A percentile compares a stretch with the other conserved stretches of the same genome.
Evolutionary conservation across 2,888 invertebrate species (phyloP).

Genomic region (Osmoderma eremita): DNA sequence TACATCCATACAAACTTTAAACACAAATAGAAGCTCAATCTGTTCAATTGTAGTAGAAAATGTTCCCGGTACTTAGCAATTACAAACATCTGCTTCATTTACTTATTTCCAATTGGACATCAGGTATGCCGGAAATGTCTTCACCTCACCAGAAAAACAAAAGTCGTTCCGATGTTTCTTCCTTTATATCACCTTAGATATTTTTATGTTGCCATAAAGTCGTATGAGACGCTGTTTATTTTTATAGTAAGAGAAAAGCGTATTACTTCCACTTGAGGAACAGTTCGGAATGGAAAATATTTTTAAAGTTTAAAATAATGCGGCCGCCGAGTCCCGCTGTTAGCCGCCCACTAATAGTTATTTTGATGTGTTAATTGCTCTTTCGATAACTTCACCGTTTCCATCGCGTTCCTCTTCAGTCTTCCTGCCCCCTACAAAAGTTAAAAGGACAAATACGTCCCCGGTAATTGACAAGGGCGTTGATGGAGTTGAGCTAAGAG

Average conservation of each 20-base stretch:
- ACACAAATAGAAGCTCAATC: too few relatives aligned
- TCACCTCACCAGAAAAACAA: constrained; percentile 17
- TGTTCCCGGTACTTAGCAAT: too few relatives aligned
- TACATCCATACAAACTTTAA: too few relatives aligned
- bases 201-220: constrained; percentile 32
- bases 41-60: too few relatives aligned
- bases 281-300: constrained; percentile 30
- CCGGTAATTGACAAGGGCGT: constrained; percentile 19
- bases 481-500: constrained; percentile 25
- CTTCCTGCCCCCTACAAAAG: too few relatives aligned
- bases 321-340: neutral
- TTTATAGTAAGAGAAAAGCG: constrained; percentile 33
- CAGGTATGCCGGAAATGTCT: constrained; percentile 31
- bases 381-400: constrained; percentile 22
- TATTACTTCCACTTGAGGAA: constrained; percentile 25
- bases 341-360: constrained; percentile 22
- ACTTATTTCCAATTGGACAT: constrained; percentile 27
- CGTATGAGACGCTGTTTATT: constrained; percentile 26
- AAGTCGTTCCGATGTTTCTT: constrained; percentile 26
- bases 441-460: constrained; percentile 27
- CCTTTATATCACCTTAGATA: constrained; percentile 2
- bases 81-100: constrained; percentile 13
- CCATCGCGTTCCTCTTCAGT: neutral
- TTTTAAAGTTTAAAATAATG: constrained; percentile 27
- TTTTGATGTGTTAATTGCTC: constrained; percentile 37